phyloP scores from a whole-genome alignment of 2,888 invertebrate genomes.

The Stramonita haemastoma region DNA sequence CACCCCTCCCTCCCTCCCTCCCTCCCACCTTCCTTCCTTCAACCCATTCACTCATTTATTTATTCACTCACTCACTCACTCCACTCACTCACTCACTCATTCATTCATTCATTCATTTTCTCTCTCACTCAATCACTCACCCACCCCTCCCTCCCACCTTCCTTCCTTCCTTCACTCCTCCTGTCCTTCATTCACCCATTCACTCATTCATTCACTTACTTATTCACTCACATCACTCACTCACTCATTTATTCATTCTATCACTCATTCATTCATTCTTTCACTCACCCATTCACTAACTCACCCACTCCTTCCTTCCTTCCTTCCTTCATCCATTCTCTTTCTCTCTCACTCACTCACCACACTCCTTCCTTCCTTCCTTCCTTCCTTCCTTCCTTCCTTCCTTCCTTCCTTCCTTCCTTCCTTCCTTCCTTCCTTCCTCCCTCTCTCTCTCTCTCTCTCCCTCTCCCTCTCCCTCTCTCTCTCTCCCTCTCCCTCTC shows the following conservation, averaged over 20 bases:
- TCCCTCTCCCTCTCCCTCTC: background rate
- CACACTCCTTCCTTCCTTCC: background rate
- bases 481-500: background rate
- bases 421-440: background rate
- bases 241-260: background rate
- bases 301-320: background rate
- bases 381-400: background rate
- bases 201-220: no score
- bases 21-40: no score
- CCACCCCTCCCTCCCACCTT: background rate
- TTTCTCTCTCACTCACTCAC: background rate
- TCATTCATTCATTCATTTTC: background rate
- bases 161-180: background rate
- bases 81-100: background rate
- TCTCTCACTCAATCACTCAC: background rate
- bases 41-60: no score
- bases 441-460: background rate
- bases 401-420: background rate
- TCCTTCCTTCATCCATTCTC: background rate
- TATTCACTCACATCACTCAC: no score
- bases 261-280: background rate
- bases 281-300: background rate
- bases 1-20: no score
- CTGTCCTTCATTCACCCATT: no score
- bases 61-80: no score